These are phyloP conservation scores for Brenthis hecate DNA, from an alignment of 2,888 invertebrate genomes.

Conservation along the genomic window DNA sequence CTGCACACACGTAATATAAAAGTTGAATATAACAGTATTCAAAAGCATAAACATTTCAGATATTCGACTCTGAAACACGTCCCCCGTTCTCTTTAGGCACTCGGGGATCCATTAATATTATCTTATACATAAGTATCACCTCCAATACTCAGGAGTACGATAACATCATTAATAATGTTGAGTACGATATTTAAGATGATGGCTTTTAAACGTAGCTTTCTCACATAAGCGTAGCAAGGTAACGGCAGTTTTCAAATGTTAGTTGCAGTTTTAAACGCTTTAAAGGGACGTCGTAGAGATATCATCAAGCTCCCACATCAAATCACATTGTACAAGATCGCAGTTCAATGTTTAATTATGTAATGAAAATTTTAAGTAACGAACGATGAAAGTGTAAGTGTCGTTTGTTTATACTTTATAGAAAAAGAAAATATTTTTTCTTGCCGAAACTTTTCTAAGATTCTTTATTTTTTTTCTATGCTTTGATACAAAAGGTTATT, in stretches of 20 bases:
- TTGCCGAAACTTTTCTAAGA: too few relatives aligned
- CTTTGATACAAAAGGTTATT: too few relatives aligned
- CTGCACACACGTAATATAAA: background rate
- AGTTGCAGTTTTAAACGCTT: slow-evolving; percentile 25
- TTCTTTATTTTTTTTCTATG: too few relatives aligned
- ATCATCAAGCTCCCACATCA: slow-evolving; percentile 6
- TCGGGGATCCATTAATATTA: slow-evolving; percentile 26
- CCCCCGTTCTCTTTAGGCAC: slow-evolving; percentile 5
- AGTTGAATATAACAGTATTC: background rate
- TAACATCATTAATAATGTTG: slow-evolving; percentile 31
- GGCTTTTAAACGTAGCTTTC: slow-evolving; percentile 23
- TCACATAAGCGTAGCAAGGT: slow-evolving; percentile 17
- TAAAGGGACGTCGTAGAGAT: slow-evolving; percentile 10
- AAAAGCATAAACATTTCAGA: slow-evolving; percentile 15
- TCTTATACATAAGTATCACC: slow-evolving; percentile 18
- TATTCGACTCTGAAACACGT: slow-evolving; percentile 4
- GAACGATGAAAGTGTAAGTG: background rate
- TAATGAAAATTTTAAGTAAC: background rate
- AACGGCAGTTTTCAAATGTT: slow-evolving; percentile 28
- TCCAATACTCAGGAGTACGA: slow-evolving; percentile 23
- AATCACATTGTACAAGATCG: slow-evolving; percentile 4
- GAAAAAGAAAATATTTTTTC: too few relatives aligned
- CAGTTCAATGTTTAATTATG: slow-evolving; percentile 15
- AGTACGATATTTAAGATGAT: slow-evolving; percentile 30
- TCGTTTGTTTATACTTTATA: too few relatives aligned